Base-by-base conservation (phyloP, 2,113 vertebrate species). In the Neolamprologus fasciatus region DNA sequence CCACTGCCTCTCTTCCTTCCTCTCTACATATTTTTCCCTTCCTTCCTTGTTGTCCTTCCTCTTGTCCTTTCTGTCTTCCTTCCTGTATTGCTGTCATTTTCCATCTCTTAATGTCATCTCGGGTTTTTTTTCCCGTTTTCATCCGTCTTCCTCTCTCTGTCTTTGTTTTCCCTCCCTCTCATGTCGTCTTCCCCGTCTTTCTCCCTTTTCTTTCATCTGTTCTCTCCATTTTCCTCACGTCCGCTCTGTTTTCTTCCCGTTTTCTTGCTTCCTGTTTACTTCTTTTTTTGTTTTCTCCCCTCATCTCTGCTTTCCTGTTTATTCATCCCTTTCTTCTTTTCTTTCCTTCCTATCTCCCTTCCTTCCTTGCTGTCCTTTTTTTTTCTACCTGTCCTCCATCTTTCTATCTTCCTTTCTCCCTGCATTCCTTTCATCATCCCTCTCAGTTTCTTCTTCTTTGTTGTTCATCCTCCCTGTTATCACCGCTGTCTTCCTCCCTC, bases 61-160 rank as follows among this genome's bases (percentile, higher is more conserved):
- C n/a, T 54, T 54, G n/a, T 54, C n/a, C 51, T 54, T 11, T 53
- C 51, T 21, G 1, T 53, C 51, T 21, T 53, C 51, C 51, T 21
- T 4, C 51, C 51, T 54, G 51, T 21, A 54, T 6, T 54, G n/a
- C 53, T 54, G 10, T 54, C 53, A 23, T 55, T 55, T 7, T 55
- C 53, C 53, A 55, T 55, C 53, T 54, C 53, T 3, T 23, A 54
- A 54, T 54, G 53, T 54, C 53, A 54, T 54, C 53, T 54, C 10
- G 0, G 2, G 2, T 0, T 23, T 54, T 54, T 54, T 54, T 21
- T 1, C n/a, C 53, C 6, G 2, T 54, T 54, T 54, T 54, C n/a
- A 23, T 54, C n/a, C 0, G n/a, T 54, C 10, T 54, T 54, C 53
- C 51, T 53, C 6, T 14, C 5, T 54, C 53, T 23, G n/a, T 54